A percentile compares a stretch with the other conserved stretches of the same genome.
These are phyloP conservation scores for Ageneiosus marmoratus DNA, from an alignment of 2,113 vertebrate genomes.

Conservation along the genomic window DNA sequence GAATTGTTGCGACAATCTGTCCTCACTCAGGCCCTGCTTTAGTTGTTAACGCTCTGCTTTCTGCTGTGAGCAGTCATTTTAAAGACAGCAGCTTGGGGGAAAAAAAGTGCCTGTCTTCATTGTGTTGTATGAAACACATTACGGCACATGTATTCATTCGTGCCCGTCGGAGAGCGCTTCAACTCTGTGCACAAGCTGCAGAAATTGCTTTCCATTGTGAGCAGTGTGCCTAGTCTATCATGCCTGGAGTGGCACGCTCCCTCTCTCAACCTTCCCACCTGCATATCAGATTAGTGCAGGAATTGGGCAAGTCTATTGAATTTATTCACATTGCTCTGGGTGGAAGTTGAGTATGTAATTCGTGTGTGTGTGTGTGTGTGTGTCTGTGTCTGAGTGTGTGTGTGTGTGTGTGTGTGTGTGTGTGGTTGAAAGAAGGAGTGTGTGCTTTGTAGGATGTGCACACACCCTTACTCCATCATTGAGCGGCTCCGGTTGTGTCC, in stretches of 20 bases:
- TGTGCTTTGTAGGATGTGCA: background rate
- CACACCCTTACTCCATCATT: background rate
- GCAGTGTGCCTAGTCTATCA: constrained; percentile 22
- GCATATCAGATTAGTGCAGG: constrained; percentile 50
- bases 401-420: background rate
- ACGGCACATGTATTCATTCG: constrained; percentile 40
- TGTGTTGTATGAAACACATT: constrained; percentile 49
- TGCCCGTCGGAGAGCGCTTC: constrained; percentile 37
- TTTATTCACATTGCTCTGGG: constrained; percentile 45
- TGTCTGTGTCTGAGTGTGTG: background rate
- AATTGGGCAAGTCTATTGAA: constrained; percentile 41
- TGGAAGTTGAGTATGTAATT: constrained; percentile 49
- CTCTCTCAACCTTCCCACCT: constrained; percentile 46
- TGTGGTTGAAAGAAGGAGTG: background rate
- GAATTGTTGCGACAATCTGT: constrained; percentile 9
- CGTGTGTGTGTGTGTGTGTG: constrained; percentile 16
- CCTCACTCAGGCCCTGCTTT: constrained; percentile 14
- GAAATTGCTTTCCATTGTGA: constrained; percentile 53
- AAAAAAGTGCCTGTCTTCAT: constrained; percentile 35
- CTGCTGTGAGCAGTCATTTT: constrained; percentile 5
- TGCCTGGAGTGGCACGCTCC: constrained; percentile 20
- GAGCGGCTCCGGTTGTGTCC: constrained; percentile 11
- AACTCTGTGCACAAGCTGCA: constrained; percentile 35
- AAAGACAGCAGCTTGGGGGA: background rate
- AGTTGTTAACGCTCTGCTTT: background rate